Conservation (phyloP, 2,113 vertebrate genomes). For the Mus spicilegus region DNA sequence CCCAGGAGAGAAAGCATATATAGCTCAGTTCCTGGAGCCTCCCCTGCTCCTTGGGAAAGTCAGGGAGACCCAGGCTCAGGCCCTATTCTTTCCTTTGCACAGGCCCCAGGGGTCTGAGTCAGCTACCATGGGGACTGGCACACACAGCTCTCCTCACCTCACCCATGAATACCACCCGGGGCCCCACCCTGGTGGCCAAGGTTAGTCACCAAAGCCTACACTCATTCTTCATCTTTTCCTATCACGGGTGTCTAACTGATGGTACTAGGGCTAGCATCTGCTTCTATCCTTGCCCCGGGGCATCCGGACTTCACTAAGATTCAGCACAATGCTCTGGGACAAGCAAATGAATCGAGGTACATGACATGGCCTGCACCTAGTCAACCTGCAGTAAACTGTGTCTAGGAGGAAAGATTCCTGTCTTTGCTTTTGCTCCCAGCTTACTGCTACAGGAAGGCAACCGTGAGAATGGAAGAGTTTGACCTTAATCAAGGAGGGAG, state of each 20-base stretch:
- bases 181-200: conserved; percentile 25
- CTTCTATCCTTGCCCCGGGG: background rate
- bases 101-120: conserved; percentile 61
- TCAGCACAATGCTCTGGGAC: background rate
- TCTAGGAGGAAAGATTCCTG: background rate
- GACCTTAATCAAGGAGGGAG: background rate
- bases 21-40: background rate
- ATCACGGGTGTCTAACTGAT: background rate
- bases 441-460: background rate
- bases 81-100: background rate
- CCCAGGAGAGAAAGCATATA: background rate
- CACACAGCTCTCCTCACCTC: background rate
- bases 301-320: background rate
- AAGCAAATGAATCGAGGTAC: background rate
- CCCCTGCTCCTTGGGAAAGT: conserved; percentile 48
- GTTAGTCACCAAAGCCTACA: conserved; percentile 60
- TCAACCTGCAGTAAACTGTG: background rate
- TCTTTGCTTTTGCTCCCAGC: background rate
- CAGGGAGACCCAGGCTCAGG: background rate
- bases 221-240: conserved; percentile 51
- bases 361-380: background rate
- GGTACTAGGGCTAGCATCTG: background rate
- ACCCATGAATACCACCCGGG: conserved; percentile 34
- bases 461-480: background rate
- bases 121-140: background rate